Evolutionary conservation across 2,797 vertebrate genomes (phyloP), one percentile per base, ranked within the genome.

Genomic region (Halcyon leucocephala): DNA sequence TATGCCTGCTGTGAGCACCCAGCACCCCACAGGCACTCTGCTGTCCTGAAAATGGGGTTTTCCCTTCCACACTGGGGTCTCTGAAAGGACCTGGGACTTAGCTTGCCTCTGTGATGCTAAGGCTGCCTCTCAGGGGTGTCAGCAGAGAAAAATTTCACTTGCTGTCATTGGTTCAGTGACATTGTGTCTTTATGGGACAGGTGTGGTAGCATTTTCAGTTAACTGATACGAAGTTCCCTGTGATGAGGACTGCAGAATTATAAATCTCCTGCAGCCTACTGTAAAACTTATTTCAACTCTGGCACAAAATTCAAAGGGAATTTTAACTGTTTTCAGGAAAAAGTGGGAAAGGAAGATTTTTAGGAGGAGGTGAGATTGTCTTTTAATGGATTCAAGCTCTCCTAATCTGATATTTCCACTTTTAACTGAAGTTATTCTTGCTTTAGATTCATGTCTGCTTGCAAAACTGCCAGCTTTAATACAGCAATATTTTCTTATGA

Each of bases 1-100:
- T 1, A 1, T 16, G 24, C 8, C 6, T 12, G 25, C 4, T 3
- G 24, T 4, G 11, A 77, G 25, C 6, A 28, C 1, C 1, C 24
- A 51, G 39, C 48, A 82, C 26, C 4, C 2, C 21, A 3, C 25
- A 46, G 1, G 25, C 2, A 1, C 29, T 41, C 31, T 39, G 12
- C 20, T 80, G 7, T 28, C 22, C 16, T 71, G 49, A 8, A 24
- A 86, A 35, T 6, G 7, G 20, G 4, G 10, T 41, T 80, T 80
- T 78, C 10, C 14, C 6, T 37, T 37, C 20, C 17, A 21, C 29
- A 2, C 12, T 4, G 13, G 31, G 1, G 5, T 46, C 12, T 90
- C 25, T 46, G 14, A 48, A 29, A 64, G 35, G 24, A 51, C 3
- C 29, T 86, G 65, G 8, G 19, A 13, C 24, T 80, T 48, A 33